A percentile compares a stretch with the other conserved stretches of the same genome.
Conservation (phyloP, 2,888 invertebrate genomes). For the Serrognathus titanus region DNA sequence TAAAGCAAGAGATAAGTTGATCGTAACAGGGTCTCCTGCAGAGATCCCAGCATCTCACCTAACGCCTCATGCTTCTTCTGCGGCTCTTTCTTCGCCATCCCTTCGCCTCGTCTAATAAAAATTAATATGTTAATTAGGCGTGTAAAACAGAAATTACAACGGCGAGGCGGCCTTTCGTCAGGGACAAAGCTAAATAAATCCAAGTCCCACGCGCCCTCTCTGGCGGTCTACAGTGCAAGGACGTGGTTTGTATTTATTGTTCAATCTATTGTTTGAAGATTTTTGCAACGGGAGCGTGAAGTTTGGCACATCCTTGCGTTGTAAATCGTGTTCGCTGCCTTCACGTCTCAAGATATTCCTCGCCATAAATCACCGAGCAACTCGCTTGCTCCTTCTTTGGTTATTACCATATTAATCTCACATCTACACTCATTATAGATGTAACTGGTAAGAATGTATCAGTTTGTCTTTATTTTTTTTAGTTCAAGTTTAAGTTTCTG, state of each 20-base stretch:
- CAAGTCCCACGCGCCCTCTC: constrained; percentile 22
- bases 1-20: constrained; percentile 40
- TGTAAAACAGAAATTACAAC: background rate
- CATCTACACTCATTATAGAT: constrained; percentile 37
- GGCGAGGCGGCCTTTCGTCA: background rate
- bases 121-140: constrained; percentile 35
- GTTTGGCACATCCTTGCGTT: constrained; percentile 31
- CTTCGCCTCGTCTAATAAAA: constrained; percentile 24
- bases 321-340: constrained; percentile 26
- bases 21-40: constrained; percentile 44
- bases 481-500: too few relatives aligned
- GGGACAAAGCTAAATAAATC: constrained; percentile 29
- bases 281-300: constrained; percentile 27
- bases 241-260: constrained; percentile 28
- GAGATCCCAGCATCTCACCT: constrained; percentile 41
- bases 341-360: constrained; percentile 19
- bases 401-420: constrained; percentile 41
- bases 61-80: constrained; percentile 47
- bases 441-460: too few relatives aligned
- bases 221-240: constrained; percentile 6
- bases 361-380: constrained; percentile 33
- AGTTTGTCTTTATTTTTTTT: too few relatives aligned
- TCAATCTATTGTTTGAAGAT: constrained; percentile 33
- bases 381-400: constrained; percentile 33
- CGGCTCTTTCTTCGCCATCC: constrained; percentile 32